These are phyloP conservation scores for Macaria liturata DNA, from an alignment of 2,888 invertebrate species.

Conservation along the genomic window DNA sequence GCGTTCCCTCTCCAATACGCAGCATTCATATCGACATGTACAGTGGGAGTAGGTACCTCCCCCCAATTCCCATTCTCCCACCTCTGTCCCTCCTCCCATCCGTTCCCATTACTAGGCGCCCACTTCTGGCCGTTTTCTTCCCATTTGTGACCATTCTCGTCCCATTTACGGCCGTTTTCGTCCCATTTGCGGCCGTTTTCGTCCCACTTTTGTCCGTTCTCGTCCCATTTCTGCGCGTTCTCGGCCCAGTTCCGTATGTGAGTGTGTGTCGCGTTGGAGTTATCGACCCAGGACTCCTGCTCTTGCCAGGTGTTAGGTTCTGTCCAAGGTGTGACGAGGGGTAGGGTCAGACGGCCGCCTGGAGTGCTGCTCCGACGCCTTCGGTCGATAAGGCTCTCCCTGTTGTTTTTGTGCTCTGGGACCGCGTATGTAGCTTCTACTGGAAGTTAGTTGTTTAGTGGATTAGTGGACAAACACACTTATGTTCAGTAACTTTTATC, in stretches of 20 bases:
- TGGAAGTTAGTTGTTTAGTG: slow-evolving; percentile 21
- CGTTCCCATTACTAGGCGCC: slow-evolving; percentile 57
- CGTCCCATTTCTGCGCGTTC: slow-evolving; percentile 61
- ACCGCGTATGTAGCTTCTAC: slow-evolving; percentile 76
- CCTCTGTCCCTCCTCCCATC: slow-evolving; percentile 59
- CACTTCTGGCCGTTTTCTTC: slow-evolving; percentile 44
- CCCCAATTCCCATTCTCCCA: slow-evolving; percentile 71
- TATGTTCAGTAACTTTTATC: too few relatives aligned
- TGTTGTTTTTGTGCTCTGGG: slow-evolving; percentile 63
- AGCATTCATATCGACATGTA: slow-evolving; percentile 71
- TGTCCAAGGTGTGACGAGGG: slow-evolving; percentile 52
- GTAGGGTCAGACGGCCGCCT: slow-evolving; percentile 64
- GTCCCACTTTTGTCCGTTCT: slow-evolving; percentile 50
- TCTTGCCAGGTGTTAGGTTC: slow-evolving; percentile 55
- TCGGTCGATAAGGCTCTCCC: slow-evolving; percentile 68
- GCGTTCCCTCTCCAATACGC: slow-evolving; percentile 74
- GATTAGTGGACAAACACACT: background rate
- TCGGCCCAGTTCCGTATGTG: slow-evolving; percentile 66
- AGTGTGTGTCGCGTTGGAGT: slow-evolving; percentile 41
- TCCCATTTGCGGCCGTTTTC: slow-evolving; percentile 56
- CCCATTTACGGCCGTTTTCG: slow-evolving; percentile 55
- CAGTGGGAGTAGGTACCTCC: slow-evolving; percentile 71
- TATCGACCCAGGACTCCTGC: slow-evolving; percentile 68
- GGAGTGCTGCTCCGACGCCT: slow-evolving; percentile 71
- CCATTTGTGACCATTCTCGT: slow-evolving; percentile 47